These are phyloP conservation scores for Ophion ellenae DNA, from an alignment of 2,888 invertebrate species.

Conservation along the genomic window DNA sequence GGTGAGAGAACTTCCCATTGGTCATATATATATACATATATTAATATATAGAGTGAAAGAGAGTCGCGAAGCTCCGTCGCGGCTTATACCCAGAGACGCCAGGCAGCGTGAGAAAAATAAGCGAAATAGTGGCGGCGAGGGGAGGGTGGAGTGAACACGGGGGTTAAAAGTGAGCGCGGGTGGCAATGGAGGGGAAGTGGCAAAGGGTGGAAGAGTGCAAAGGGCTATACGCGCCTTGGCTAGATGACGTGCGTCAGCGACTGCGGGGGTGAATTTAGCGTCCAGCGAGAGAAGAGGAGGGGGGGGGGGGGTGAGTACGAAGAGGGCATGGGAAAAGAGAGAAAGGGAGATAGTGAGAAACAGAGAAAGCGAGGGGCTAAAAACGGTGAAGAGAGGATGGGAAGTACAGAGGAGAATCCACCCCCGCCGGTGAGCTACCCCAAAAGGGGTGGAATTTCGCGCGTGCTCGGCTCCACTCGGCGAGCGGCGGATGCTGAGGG, in stretches of 20 bases:
- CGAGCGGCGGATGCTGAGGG: conserved; percentile 79
- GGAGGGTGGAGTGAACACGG: not conserved
- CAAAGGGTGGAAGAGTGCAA: conserved; percentile 34
- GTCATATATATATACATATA: not conserved
- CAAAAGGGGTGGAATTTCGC: conserved; percentile 80
- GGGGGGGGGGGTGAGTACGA: conserved; percentile 31
- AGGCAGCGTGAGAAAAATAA: conserved; percentile 43
- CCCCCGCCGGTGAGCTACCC: conserved; percentile 37
- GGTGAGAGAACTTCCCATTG: conserved; percentile 45
- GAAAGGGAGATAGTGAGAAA: conserved; percentile 7
- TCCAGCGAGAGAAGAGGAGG: not conserved
- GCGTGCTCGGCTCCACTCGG: conserved; percentile 79
- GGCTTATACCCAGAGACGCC: conserved; percentile 34
- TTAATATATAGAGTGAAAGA: conserved; percentile 7
- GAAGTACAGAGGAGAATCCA: conserved; percentile 40
- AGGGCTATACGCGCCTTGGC: conserved; percentile 33
- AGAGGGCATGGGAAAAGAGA: not conserved
- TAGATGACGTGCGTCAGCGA: conserved; percentile 50
- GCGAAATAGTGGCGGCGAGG: conserved; percentile 17
- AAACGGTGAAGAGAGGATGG: conserved; percentile 24
- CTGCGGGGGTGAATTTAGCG: conserved; percentile 32
- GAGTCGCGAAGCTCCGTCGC: conserved; percentile 35
- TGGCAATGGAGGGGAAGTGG: not conserved
- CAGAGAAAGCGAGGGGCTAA: conserved; percentile 20
- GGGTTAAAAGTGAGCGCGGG: conserved; percentile 24